Base-by-base conservation (phyloP, 2,113 vertebrate species). In the Hiodon alosoides region DNA sequence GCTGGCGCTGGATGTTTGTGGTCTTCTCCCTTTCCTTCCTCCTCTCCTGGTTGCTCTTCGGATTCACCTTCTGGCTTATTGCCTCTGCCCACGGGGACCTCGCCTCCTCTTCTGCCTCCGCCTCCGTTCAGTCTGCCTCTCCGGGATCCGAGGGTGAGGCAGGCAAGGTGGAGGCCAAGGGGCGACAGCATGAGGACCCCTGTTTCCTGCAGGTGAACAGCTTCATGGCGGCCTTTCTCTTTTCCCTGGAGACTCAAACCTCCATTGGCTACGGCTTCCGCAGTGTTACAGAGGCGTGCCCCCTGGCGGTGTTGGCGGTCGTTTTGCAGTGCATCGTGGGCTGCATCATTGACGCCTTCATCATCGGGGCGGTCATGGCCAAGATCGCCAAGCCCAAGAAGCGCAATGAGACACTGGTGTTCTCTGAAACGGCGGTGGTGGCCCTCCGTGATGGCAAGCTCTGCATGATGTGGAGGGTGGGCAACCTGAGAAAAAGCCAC, bases 321-420 rank as follows among this genome's bases (percentile, higher is more conserved):
- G 90, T 94, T 79, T 89, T 95, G 89, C 95, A 96, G 91, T 96
- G 94, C 90, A 94, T 96, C 59, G 90, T 93, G 77, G 94, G 94
- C 89, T 95, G 94, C 87, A 93, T 94, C 84, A 93, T 95, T 54
- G 95, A 96, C 82, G 94, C 95, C 90, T 95, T 96, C 87, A 93
- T 96, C 83, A 92, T 95, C 82, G 94, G 95, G 77, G 95, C 93
- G 46, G 91, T 95, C 73, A 94, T 95, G 94, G 93, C 90, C 80
- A 96, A 96, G 91, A 95, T 96, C 84, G 93, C 95, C 82, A 94
- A 95, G 90, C 95, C 95, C 88, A 96, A 95, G 90, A 96, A 95
- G 83, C 94, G 95, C 86, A 95, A 96, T 67, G 92, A 93, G 85
- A 96, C 95, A 0, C 87, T 96, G 73, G 85, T 94, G 79, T 96